Conservation (phyloP, 1,140 invertebrate genomes). For the Anastrepha ludens region DNA sequence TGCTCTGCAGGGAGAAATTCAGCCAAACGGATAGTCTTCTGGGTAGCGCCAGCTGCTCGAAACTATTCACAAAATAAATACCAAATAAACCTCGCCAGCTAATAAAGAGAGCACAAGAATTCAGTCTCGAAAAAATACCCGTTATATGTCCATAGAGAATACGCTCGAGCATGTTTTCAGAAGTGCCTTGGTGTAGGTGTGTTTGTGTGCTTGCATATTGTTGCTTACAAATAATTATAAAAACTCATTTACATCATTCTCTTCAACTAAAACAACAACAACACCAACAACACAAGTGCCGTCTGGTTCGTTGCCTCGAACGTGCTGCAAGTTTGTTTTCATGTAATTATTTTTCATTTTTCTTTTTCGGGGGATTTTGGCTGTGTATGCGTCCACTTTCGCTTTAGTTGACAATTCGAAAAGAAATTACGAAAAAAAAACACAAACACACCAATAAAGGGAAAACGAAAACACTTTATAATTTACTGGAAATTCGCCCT, state of each 20-base stretch:
- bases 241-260: slow-evolving; percentile 19
- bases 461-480: slow-evolving; percentile 12
- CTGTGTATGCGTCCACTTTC: background rate
- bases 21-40: too few relatives aligned
- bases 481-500: background rate
- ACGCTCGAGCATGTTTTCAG: too few relatives aligned
- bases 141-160: too few relatives aligned
- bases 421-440: background rate
- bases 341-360: slow-evolving; percentile 22
- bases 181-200: background rate
- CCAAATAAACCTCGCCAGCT: too few relatives aligned
- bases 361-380: background rate
- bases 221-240: slow-evolving; percentile 44
- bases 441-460: background rate
- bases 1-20: too few relatives aligned
- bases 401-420: slow-evolving; percentile 17
- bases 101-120: too few relatives aligned
- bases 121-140: too few relatives aligned
- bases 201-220: background rate
- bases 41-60: too few relatives aligned
- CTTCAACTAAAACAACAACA: background rate
- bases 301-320: slow-evolving; percentile 3
- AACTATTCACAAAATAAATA: too few relatives aligned
- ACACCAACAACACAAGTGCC: background rate
- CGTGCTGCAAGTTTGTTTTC: slow-evolving; percentile 19